Evolutionary conservation across 2,797 vertebrate species (phyloP), one percentile per base, ranked within the genome.

Genomic region (Sebastes alutus): DNA sequence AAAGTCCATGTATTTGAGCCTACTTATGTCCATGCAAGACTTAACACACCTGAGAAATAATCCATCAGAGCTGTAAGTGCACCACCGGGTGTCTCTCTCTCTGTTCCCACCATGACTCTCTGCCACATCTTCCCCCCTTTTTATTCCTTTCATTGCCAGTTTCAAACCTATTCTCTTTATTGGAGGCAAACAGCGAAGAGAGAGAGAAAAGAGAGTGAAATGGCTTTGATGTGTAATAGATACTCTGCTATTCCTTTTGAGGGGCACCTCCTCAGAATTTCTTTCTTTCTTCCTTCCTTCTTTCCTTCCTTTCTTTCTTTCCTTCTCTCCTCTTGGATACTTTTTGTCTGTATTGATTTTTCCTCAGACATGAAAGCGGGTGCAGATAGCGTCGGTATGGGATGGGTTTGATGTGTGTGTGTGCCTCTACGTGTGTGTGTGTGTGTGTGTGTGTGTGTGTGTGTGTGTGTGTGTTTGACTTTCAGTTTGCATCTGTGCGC

Each of bases 151-250:
- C 60, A 80, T 70, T 71, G 68, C 55, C 29, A 66, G 59, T 83
- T 87, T 87, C 75, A 80, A 75, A 75, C 73, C 76, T 58, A 42
- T 83, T 88, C 46, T 81, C 23, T 83, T 84, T 72, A 86, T 77
- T 75, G 38, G 60, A 87, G 42, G 64, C 60, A 90, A 85, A 86
- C 77, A 75, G 80, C 84, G 64, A n/a, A 2, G 68, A 72, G 67
- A 75, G 8, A 46, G 32, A 82, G 59, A 72, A 63, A 71, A 59
- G 29, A 38, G 16, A 29, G 59, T 32, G 62, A 85, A 58, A 62
- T 25, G 18, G 49, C 90, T 91, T 91, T 91, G 87, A 90, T 90
- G 84, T 90, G 82, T 81, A 90, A 89, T 78, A 88, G 81, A 82
- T 86, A 75, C 59, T 87, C 33, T 71, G 12, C 62, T 73, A 77